phyloP scores from a whole-genome alignment of 2,888 invertebrate species.

The Sicus ferrugineus region DNA sequence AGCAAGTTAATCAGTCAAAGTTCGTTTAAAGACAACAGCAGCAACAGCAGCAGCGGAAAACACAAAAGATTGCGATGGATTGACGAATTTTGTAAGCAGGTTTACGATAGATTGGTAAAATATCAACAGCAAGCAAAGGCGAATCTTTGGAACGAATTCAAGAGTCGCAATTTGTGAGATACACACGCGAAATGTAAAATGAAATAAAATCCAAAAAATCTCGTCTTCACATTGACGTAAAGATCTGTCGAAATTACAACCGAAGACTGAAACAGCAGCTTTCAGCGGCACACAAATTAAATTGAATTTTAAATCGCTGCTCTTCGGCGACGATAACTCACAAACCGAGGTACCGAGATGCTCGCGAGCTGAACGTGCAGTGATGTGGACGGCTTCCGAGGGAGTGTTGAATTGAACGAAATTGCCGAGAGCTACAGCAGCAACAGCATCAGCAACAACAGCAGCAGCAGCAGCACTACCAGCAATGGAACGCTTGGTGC shows the following conservation, averaged over 20 bases:
- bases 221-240: not conserved
- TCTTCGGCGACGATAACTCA: slow-evolving; percentile 18
- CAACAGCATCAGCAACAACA: not conserved
- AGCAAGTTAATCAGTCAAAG: slow-evolving; percentile 10
- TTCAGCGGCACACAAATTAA: not conserved
- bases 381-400: slow-evolving; percentile 33
- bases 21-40: not conserved
- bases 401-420: slow-evolving; percentile 32
- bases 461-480: not conserved
- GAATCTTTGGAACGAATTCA: not conserved
- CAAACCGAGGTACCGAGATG: not conserved
- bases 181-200: slow-evolving; percentile 10
- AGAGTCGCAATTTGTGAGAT: not conserved
- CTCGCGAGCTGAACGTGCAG: slow-evolving; percentile 5
- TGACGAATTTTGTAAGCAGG: not conserved
- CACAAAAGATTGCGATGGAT: not conserved
- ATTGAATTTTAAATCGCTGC: not conserved
- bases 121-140: not conserved
- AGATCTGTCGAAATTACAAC: slow-evolving; percentile 14
- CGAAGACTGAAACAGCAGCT: slow-evolving; percentile 2
- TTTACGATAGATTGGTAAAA: not conserved
- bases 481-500: slow-evolving; percentile 29
- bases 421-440: slow-evolving; percentile 20
- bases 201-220: slow-evolving; percentile 5
- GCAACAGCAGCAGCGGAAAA: not conserved